Evolutionary conservation across 2,797 vertebrate species (phyloP), one percentile per base, ranked within the genome.

Genomic region (Pygocentrus nattereri): DNA sequence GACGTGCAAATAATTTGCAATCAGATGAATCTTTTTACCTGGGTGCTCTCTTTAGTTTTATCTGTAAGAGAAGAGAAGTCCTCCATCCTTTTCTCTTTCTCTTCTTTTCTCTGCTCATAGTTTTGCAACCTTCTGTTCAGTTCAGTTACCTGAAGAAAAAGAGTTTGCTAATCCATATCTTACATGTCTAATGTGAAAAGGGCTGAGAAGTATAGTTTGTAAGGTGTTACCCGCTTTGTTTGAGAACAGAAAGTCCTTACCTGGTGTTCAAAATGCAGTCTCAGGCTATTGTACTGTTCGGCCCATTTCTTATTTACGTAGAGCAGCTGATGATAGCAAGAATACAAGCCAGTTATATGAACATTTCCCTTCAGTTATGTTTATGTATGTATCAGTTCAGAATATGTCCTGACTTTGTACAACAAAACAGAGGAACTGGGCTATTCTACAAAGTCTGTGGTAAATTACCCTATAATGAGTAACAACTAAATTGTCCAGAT

Each of bases 241-340:
- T 5, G n/a, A 30, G 69, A 72, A 11, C 8, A 30, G 1, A 54
- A 30, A 54, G 10, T 3, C 50, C 21, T 38, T 38, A 58, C 71
- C 52, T 23, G 27, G 4, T 15, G 2, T 74, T 74, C 30, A 38
- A 3, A 74, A 1, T 15, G 11, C 71, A 88, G 86, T 62, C 89
- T 95, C 95, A 96, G 96, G 50, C 67, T 90, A 80, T 90, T 88
- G 82, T 96, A 97, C 27, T 97, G 95, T 82, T 91, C 93, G 5
- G 96, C 94, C 97, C 97, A 97, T 75, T 93, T 94, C 84, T 94
- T 93, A 81, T 97, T 98, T 64, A 97, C 95, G 59, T 93, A 89
- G 81, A 98, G 90, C 82, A 98, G 95, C 97, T 98, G 92, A 85
- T 85, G 76, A 27, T 83, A 92, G 93, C 27, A 88, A 31, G 79